phyloP scores from a whole-genome alignment of 2,888 invertebrate species.

The Hartigia nigra region DNA sequence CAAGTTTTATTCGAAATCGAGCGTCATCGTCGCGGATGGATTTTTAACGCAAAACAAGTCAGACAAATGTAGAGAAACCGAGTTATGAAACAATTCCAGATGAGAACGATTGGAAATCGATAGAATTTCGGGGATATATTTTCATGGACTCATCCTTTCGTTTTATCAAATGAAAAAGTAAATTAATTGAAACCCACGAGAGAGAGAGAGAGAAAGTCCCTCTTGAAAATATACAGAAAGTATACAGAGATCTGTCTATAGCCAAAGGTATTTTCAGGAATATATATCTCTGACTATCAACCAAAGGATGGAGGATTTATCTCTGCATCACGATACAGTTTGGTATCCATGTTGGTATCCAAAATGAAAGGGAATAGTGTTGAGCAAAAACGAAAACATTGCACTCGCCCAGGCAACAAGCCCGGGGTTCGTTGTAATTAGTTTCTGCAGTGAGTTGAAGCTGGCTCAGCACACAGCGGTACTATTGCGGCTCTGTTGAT shows the following conservation, averaged over 20 bases:
- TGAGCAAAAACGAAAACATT: slow-evolving; percentile 50
- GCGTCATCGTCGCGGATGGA: neutral
- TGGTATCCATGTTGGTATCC: neutral
- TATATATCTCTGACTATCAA: neutral
- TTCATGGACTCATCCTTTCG: neutral
- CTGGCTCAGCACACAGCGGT: slow-evolving; percentile 32
- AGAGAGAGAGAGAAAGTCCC: slow-evolving; percentile 13
- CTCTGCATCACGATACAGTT: neutral
- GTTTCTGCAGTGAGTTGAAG: slow-evolving; percentile 29
- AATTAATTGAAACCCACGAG: neutral
- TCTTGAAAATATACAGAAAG: neutral
- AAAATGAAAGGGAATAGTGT: neutral
- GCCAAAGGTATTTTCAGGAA: neutral
- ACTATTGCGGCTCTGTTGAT: slow-evolving; percentile 30
- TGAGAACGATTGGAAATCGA: slow-evolving; percentile 6
- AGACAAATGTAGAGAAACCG: too few relatives aligned
- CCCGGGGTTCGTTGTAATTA: slow-evolving; percentile 28
- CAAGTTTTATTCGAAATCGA: neutral
- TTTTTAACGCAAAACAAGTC: neutral
- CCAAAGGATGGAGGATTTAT: neutral
- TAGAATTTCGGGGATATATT: neutral
- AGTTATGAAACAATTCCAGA: neutral
- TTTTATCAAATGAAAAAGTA: neutral
- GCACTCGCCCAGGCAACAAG: slow-evolving; percentile 46
- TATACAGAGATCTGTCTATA: neutral